A percentile compares a stretch with the other conserved stretches of the same genome.
phyloP scores from a whole-genome alignment of 2,113 vertebrate genomes.

The Sorex fumeus region DNA sequence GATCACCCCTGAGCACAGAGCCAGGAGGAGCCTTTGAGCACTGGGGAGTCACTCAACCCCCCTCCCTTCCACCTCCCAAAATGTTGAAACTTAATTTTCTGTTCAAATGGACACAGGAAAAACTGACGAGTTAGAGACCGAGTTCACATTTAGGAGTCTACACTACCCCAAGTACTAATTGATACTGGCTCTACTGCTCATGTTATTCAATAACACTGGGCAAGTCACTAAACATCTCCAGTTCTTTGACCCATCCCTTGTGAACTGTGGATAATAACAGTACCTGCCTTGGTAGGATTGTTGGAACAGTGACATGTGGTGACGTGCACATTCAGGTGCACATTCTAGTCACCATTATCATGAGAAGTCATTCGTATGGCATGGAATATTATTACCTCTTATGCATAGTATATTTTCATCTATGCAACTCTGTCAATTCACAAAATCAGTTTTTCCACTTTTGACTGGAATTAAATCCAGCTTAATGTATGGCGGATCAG shows the following conservation, averaged over 20 bases:
- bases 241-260: neutral
- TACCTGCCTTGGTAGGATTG: neutral
- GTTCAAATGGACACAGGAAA: neutral
- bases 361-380: neutral
- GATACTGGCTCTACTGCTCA: neutral
- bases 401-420: neutral
- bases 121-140: neutral
- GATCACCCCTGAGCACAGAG: too few species aligned
- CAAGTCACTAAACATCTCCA: neutral
- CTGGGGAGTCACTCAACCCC: too few species aligned
- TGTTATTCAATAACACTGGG: neutral
- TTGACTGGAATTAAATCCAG: neutral
- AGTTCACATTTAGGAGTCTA: neutral
- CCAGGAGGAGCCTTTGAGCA: too few species aligned
- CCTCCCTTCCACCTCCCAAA: too few species aligned
- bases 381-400: neutral
- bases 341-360: neutral
- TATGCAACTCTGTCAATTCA: neutral
- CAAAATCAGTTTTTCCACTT: neutral
- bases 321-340: neutral
- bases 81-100: neutral
- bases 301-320: neutral
- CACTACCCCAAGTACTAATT: too few species aligned
- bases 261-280: neutral
- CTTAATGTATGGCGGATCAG: neutral